Evolutionary conservation across 2,113 vertebrate species (phyloP).

Genomic region (Trematocara unimaculatum): DNA sequence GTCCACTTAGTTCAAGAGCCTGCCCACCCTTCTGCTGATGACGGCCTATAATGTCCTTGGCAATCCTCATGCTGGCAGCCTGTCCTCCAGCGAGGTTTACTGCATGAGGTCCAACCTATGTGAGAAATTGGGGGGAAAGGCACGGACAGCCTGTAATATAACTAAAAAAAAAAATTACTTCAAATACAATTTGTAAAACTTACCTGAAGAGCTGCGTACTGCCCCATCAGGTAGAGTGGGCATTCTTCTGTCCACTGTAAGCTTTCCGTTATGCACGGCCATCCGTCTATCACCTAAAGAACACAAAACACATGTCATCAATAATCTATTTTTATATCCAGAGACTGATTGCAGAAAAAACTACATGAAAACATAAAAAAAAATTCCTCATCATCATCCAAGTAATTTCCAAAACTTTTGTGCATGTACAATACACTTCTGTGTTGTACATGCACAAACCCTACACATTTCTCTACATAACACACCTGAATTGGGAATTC

Average conservation of each 20-base stretch:
- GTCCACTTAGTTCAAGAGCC: not conserved
- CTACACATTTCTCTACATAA: not conserved
- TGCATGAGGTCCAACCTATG: constrained; percentile 75
- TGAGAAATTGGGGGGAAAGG: not conserved
- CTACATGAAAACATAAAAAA: not conserved
- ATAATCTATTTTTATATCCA: not conserved
- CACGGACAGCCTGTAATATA: not conserved
- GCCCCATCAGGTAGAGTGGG: constrained; percentile 75
- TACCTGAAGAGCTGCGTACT: constrained; percentile 75
- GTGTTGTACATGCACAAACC: not conserved
- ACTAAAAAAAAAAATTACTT: not conserved
- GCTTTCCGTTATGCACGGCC: constrained; percentile 69
- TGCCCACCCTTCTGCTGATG: not conserved
- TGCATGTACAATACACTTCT: not conserved
- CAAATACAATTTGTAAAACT: not conserved
- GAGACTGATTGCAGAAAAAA: not conserved
- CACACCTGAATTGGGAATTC: constrained; percentile 71
- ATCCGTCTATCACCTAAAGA: constrained; percentile 69
- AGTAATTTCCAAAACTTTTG: not conserved
- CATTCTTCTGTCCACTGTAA: constrained; percentile 68
- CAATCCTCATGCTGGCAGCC: constrained; percentile 70
- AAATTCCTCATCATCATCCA: not conserved
- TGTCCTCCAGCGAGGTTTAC: constrained; percentile 78
- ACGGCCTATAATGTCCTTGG: constrained; percentile 48
- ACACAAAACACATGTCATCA: not conserved